Conservation (phyloP, 2,113 vertebrate species). For the Phalacrocorax carbo region DNA sequence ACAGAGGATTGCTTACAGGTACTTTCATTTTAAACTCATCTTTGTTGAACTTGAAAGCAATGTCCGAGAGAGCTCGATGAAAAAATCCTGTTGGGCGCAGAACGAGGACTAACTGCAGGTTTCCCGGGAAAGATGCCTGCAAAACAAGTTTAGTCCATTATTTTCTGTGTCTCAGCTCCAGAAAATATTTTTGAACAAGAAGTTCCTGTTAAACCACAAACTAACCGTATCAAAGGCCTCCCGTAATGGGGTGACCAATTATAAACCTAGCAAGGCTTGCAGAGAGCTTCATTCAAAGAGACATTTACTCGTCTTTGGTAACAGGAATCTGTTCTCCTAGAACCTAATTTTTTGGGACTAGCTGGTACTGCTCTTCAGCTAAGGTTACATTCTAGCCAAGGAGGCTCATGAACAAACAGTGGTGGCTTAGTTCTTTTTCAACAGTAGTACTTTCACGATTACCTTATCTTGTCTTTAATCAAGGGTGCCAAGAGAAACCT, state of each 20-base stretch:
- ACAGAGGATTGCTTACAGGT: slow-evolving; percentile 79
- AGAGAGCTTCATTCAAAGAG: slow-evolving; percentile 1
- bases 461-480: neutral
- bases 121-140: slow-evolving; percentile 95
- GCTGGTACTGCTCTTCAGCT: neutral
- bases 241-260: neutral
- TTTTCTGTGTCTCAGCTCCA: neutral
- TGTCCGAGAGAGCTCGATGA: slow-evolving; percentile 88
- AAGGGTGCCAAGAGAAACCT: neutral
- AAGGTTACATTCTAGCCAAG: neutral
- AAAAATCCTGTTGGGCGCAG: slow-evolving; percentile 89
- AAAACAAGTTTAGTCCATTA: neutral
- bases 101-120: slow-evolving; percentile 93
- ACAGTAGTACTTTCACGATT: neutral
- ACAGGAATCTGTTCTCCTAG: neutral
- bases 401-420: neutral
- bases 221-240: neutral
- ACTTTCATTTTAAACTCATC: slow-evolving; percentile 99
- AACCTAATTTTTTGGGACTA: neutral
- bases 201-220: neutral
- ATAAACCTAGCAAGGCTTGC: neutral
- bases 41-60: slow-evolving; percentile 91
- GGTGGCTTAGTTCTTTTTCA: neutral
- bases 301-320: neutral
- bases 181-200: neutral